These are phyloP conservation scores for Brachirus orientalis DNA, from an alignment of 2,113 vertebrate genomes.

Conservation along the genomic window DNA sequence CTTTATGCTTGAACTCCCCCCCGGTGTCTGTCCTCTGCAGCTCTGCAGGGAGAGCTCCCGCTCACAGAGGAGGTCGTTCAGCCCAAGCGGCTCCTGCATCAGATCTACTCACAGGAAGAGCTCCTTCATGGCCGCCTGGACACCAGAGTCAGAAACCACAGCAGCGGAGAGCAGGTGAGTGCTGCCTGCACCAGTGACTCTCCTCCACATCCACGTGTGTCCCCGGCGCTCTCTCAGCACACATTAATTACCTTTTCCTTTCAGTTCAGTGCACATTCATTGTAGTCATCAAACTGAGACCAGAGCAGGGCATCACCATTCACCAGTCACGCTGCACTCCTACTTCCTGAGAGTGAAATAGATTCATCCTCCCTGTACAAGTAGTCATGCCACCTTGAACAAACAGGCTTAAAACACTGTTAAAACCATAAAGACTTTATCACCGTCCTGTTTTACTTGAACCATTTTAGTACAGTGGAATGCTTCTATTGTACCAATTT, in stretches of 20 bases:
- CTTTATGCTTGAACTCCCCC: no score
- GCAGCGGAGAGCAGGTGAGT: slow-evolving; percentile 79
- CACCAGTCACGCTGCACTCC: no score
- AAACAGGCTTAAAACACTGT: no score
- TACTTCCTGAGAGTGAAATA: no score
- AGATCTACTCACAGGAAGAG: slow-evolving; percentile 85
- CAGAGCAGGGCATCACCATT: no score
- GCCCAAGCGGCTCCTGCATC: slow-evolving; percentile 88
- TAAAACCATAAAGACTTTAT: no score
- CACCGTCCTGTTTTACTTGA: no score
- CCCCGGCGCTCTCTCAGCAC: neutral
- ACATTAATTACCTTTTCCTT: neutral
- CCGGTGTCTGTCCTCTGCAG: slow-evolving; percentile 39
- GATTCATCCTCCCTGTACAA: neutral
- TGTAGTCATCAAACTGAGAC: no score
- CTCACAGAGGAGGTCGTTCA: slow-evolving; percentile 82
- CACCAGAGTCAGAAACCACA: slow-evolving; percentile 83
- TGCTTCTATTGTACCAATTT: no score
- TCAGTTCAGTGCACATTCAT: no score
- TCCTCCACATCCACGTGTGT: neutral
- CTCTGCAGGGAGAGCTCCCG: slow-evolving; percentile 59
- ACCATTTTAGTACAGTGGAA: no score
- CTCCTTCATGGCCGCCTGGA: slow-evolving; percentile 84
- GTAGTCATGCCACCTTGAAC: no score
- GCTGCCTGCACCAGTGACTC: neutral